phyloP scores from a whole-genome alignment of 2,797 vertebrate genomes.

The Acipenser transmontanus region DNA sequence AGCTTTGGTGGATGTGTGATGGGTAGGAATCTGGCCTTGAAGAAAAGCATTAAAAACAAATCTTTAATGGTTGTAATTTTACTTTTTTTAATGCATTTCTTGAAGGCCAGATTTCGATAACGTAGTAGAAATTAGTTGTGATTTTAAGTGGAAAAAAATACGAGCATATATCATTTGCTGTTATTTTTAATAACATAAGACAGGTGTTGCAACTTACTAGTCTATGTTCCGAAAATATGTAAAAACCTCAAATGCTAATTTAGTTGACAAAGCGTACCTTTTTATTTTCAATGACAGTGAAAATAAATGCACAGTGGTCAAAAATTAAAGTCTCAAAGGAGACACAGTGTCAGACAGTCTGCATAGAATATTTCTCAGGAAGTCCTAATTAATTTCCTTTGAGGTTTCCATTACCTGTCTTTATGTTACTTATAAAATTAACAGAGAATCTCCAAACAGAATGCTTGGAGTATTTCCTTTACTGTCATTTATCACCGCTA shows the following conservation, averaged over 20 bases:
- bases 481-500: not conserved
- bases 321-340: not conserved
- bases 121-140: too few relatives aligned
- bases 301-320: not conserved
- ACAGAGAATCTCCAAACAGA: not conserved
- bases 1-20: not conserved
- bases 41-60: not conserved
- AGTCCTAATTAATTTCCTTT: not conserved
- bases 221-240: too few relatives aligned
- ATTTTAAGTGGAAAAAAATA: too few relatives aligned
- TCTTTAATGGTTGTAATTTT: not conserved
- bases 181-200: too few relatives aligned
- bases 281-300: too few relatives aligned
- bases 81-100: not conserved
- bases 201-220: too few relatives aligned
- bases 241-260: too few relatives aligned
- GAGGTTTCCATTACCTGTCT: not conserved
- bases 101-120: not conserved
- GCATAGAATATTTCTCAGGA: not conserved
- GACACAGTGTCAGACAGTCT: not conserved
- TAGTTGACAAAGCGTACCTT: too few relatives aligned
- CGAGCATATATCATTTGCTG: too few relatives aligned
- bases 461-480: slow-evolving; percentile 1
- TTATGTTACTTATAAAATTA: not conserved
- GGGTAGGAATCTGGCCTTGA: not conserved